Conservation (phyloP, 2,888 invertebrate genomes). For the Acholoe squamosa region DNA sequence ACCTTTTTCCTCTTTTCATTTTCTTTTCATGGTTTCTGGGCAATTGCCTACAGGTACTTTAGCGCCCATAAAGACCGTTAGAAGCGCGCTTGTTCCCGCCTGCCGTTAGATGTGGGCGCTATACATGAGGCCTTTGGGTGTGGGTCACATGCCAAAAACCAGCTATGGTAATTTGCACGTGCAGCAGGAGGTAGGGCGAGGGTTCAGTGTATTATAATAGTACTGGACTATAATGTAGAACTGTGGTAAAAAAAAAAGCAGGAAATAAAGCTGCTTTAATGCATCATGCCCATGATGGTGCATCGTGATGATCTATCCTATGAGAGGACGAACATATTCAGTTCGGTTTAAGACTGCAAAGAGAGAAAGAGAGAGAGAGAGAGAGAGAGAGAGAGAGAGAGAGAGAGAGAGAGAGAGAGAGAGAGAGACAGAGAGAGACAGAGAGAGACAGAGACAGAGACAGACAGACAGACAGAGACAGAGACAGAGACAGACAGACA, state of each 20-base stretch:
- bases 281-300: too few species aligned
- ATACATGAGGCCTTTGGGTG: conserved; percentile 5
- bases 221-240: too few species aligned
- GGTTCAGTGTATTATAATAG: too few species aligned
- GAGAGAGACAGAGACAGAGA: too few species aligned
- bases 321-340: too few species aligned
- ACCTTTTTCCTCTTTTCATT: background rate
- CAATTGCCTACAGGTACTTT: background rate
- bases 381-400: background rate
- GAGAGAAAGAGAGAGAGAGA: too few species aligned
- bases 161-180: background rate
- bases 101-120: background rate
- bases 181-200: background rate
- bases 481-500: too few species aligned
- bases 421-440: background rate
- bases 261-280: too few species aligned
- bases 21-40: background rate
- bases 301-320: too few species aligned
- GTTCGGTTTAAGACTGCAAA: too few species aligned
- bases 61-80: background rate
- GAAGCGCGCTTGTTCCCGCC: background rate
- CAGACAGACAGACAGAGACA: too few species aligned
- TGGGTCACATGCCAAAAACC: background rate
- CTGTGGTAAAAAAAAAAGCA: too few species aligned
- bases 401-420: background rate